Evolutionary conservation across 2,888 invertebrate genomes (phyloP), one percentile per base, ranked within the genome.

Genomic region (Cantharis flavilabris): DNA sequence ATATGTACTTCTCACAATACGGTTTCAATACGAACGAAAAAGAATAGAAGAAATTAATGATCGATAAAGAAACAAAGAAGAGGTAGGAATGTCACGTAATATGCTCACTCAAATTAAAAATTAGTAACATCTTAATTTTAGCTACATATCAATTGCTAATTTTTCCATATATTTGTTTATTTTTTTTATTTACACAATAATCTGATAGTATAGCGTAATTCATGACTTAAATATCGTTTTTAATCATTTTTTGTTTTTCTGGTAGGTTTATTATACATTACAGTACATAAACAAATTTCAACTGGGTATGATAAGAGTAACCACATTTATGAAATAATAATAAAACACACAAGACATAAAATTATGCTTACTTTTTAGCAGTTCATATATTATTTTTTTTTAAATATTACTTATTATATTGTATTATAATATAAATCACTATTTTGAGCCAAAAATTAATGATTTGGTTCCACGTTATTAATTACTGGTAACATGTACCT

Each of bases 371-470:
- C 26, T 73, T 76, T 72, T 78, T 81, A 80, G 75, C 75, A 80
- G 72, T 78, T 80, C 70, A 80, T 81, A 81, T 26, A 67, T 23
- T 80, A 16, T 16, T 80, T 80, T 49, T 49, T 49, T 49, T 49
- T 49, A 49, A 49, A 80, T 80, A 79, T 76, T 80, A 79, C 79
- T 80, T 79, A 81, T 81, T 82, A 82, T 80, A 80, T 49, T 49
- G 49, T 49, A 49, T 49, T 64, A 30, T 71, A 63, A 62, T 75
- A 72, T 75, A 78, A 75, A 78, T 81, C 82, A 83, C 84, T 85
- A 85, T 84, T 49, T 87, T 86, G 86, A 86, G 86, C 86, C 83
- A 84, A 85, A 86, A 84, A 84, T 81, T 84, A 83, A 82, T 81
- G 81, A 80, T 83, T 85, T 86, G 85, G 86, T 86, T 86, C 85